phyloP scores from a whole-genome alignment of 2,113 vertebrate species.

The Delphinus delphis region DNA sequence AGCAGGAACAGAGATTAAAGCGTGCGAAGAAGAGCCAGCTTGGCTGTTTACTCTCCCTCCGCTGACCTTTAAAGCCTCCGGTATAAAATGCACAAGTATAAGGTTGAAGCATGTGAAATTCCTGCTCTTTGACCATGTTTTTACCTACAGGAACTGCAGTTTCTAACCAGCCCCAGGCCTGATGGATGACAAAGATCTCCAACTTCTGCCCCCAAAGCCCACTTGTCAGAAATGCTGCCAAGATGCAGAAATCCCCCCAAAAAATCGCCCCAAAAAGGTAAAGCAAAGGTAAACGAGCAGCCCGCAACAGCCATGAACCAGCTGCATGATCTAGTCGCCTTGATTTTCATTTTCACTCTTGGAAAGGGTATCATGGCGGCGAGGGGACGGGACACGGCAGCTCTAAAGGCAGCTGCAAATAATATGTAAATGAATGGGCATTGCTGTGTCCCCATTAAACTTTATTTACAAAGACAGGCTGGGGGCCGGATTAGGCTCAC shows the following conservation, averaged over 20 bases:
- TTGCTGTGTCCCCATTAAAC: neutral
- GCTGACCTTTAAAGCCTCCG: neutral
- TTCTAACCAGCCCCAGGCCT: neutral
- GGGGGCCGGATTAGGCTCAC: neutral
- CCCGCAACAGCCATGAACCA: neutral
- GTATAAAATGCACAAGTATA: accelerated
- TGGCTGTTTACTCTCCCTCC: neutral
- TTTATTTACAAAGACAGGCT: neutral
- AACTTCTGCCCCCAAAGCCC: neutral
- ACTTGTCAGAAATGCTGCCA: neutral
- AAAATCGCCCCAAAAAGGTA: neutral
- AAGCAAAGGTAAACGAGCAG: neutral
- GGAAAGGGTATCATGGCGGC: neutral
- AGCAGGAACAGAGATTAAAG: neutral
- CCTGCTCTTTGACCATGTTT: neutral
- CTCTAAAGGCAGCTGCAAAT: neutral
- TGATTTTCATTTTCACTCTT: too few species aligned
- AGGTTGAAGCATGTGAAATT: neutral
- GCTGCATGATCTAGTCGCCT: accelerated
- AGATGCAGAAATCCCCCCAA: neutral
- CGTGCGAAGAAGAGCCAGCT: neutral
- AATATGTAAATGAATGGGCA: accelerated
- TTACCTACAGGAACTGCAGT: neutral
- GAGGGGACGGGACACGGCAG: too few species aligned
- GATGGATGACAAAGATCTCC: neutral